Percentiles rank a stretch among this genome's conserved stretches.
phyloP scores from a whole-genome alignment of 2,888 invertebrate genomes.

The Chalcosyrphus nemorum region DNA sequence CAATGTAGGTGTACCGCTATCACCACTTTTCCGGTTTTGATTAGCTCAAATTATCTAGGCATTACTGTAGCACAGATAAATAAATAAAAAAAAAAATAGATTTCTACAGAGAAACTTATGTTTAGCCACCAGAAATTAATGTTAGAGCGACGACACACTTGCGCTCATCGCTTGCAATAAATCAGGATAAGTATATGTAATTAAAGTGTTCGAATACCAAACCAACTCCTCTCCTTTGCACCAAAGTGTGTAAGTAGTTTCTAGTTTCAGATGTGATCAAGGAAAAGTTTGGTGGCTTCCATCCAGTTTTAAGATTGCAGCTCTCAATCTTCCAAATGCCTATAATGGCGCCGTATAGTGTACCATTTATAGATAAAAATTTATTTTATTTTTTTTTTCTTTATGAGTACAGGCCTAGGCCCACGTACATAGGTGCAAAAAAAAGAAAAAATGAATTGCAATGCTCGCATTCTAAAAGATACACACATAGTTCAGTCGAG shows the following conservation, averaged over 20 bases:
- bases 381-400: not conserved
- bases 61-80: not conserved
- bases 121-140: constrained; percentile 5
- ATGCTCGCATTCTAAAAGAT: not conserved
- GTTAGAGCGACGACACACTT: not conserved
- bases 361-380: not conserved
- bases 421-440: not conserved
- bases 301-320: not conserved
- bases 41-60: no score
- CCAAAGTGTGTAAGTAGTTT: no score
- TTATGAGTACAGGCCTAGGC: not conserved
- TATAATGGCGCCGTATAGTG: not conserved
- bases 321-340: not conserved
- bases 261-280: not conserved
- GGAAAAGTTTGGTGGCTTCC: not conserved
- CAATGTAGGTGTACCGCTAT: no score
- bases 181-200: not conserved
- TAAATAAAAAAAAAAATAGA: not conserved
- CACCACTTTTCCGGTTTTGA: no score
- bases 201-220: not conserved
- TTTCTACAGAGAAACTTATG: not conserved
- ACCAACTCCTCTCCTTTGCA: no score
- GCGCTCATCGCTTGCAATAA: not conserved
- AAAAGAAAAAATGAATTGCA: not conserved
- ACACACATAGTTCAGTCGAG: constrained; percentile 7